Evolutionary conservation across 1,140 invertebrate genomes (phyloP), one percentile per base, ranked within the genome.

Genomic region (Thaumetopoea pityocampa): DNA sequence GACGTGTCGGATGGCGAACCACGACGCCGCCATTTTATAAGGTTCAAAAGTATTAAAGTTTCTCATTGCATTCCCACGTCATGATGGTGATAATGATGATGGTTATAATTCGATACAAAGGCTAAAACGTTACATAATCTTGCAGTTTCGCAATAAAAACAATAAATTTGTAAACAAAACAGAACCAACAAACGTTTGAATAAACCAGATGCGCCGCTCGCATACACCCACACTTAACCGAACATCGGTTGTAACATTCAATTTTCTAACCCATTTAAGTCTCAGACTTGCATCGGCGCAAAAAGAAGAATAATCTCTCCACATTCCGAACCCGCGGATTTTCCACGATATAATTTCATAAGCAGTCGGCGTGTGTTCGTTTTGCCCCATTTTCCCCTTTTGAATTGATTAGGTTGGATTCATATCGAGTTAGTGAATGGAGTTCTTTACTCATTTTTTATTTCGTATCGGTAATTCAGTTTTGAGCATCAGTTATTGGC

Each of bases 191-290:
- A 54, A 51, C 50, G 37, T 48, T 28, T 29, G 41, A 53, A 49
- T 49, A 49, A 55, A 40, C 28, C 52, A 42, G 51, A 55, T 44
- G 49, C 45, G 42, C 23, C 16, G 19, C 24, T 27, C 48, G 65
- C 50, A 59, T 52, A 70, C 58, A 53, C 57, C 58, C 59, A 60
- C 67, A 74, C 64, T 76, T 71, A 73, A 62, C 67, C 64, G 70
- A 65, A 72, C 52, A 50, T 48, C 51, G 62, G 57, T 68, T 61
- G 59, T 37, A 28, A 73, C 67, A 82, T 76, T 82, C 74, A 79
- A 82, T 82, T 82, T 82, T 82, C 74, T 79, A 82, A 82, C 78
- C 78, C 72, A 82, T 82, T 82, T 82, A 73, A 67, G 68, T 69
- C 68, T 69, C 77, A 78, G 77, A 77, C 55, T 67, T 58, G 62